A percentile compares a stretch with the other conserved stretches of the same genome.
These are phyloP conservation scores for Melanophora roralis DNA, from an alignment of 2,888 invertebrate species.

Conservation along the genomic window DNA sequence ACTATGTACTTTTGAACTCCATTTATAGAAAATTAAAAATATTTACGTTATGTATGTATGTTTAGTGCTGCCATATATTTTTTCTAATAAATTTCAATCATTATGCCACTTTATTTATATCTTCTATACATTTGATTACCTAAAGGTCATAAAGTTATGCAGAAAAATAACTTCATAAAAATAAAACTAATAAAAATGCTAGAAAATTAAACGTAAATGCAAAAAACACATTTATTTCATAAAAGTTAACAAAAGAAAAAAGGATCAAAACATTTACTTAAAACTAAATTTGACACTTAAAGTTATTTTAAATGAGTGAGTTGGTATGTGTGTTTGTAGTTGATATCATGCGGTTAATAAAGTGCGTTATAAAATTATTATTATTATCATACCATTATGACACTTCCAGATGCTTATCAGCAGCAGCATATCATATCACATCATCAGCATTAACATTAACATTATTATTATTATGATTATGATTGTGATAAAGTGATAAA, in stretches of 20 bases:
- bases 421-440: slow-evolving; percentile 9
- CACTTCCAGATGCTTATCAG: slow-evolving; percentile 69
- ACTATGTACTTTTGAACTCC: too few relatives aligned
- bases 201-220: background rate
- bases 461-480: slow-evolving; percentile 63
- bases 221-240: slow-evolving; percentile 1
- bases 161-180: background rate
- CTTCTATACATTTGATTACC: background rate
- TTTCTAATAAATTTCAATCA: background rate
- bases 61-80: background rate
- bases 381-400: slow-evolving; percentile 69
- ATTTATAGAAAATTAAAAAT: too few relatives aligned
- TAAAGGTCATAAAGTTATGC: slow-evolving; percentile 4
- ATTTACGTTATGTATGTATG: too few relatives aligned
- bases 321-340: slow-evolving; percentile 4
- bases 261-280: slow-evolving; percentile 28
- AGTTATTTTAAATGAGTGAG: background rate
- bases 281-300: background rate
- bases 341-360: slow-evolving; percentile 65
- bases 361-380: slow-evolving; percentile 69
- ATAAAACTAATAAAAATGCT: background rate
- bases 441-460: background rate
- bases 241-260: background rate
- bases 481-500: slow-evolving; percentile 66
- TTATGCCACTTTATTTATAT: background rate